A percentile compares a stretch with the other conserved stretches of the same genome.
Evolutionary conservation across 2,113 vertebrate genomes (phyloP).

Genomic region (Morone saxatilis): DNA sequence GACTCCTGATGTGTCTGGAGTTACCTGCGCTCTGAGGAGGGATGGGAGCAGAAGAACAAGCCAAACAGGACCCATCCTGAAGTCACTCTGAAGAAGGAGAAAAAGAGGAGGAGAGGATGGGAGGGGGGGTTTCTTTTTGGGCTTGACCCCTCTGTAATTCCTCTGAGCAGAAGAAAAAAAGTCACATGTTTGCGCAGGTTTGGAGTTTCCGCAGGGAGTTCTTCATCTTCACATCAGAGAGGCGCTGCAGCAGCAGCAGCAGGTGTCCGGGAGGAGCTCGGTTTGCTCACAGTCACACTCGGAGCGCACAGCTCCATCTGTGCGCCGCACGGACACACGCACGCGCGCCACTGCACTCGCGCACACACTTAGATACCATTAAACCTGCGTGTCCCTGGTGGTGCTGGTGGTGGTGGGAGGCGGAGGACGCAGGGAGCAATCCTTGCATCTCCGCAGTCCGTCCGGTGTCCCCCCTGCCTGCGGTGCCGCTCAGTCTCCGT

Average conservation of each 20-base stretch:
- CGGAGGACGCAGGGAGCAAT: background rate
- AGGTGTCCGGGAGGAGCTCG: conserved; percentile 37
- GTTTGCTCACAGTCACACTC: conserved; percentile 23
- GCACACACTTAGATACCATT: background rate
- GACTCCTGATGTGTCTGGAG: conserved; percentile 35
- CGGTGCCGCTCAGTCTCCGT: conserved; percentile 1
- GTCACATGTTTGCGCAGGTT: conserved; percentile 44
- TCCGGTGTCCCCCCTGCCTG: background rate
- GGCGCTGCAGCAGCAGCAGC: conserved; percentile 44
- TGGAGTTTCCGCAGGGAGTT: background rate
- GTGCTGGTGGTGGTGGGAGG: background rate
- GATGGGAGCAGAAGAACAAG: conserved; percentile 69
- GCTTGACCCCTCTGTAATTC: background rate
- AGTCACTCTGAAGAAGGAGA: conserved; percentile 7
- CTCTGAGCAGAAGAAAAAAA: background rate
- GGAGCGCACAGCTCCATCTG: conserved; percentile 47
- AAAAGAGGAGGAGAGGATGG: background rate
- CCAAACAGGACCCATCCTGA: conserved; percentile 68
- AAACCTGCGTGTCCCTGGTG: background rate
- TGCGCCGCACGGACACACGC: conserved; percentile 21
- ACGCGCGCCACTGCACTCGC: background rate
- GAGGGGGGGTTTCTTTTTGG: background rate
- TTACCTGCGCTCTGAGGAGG: conserved; percentile 69
- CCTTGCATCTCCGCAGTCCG: conserved; percentile 36
- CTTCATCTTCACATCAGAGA: conserved; percentile 13